Evolutionary conservation across 2,888 invertebrate genomes (phyloP), one percentile per base, ranked within the genome.

Genomic region (Pyrrhia umbra): DNA sequence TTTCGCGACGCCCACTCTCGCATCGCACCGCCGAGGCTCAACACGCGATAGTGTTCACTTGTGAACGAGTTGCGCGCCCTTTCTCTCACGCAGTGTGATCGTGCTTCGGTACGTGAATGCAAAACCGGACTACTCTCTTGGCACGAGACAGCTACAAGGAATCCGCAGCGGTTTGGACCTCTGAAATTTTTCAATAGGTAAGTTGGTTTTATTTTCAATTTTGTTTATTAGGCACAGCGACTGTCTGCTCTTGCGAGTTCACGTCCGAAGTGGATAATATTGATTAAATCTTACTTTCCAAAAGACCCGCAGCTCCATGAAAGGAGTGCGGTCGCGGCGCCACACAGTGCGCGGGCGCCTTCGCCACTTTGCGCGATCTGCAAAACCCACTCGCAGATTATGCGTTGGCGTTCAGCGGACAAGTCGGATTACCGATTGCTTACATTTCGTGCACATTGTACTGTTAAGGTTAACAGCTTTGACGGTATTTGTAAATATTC

Each of bases 11-110:
- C 89, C 88, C 91, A 90, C 90, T 91, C 88, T 84, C 87, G 88
- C 89, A 84, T 69, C 83, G 86, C 84, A 87, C 84, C 85, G 87
- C 87, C 85, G 84, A 88, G 84, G 82, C 83, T 82, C 87, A 85
- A 86, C 90, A 90, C 94, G 93, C 93, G 93, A 92, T 80, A 87
- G 89, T 90, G 89, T 85, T 85, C 88, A 86, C 88, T 86, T 85
- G 88, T 89, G 85, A 89, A 88, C 90, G 85, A 92, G 88, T 89
- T 88, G 90, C 90, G 90, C 92, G 90, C 92, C 94, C 94, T 94
- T 94, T 94, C 94, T 94, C 94, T 94, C 93, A 90, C 93, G 92
- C 93, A 91, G 90, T 90, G 93, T 90, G 89, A 88, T 91, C 93
- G 94, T 94, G 93, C 90, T 88, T 88, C 90, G 91, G 90, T 90